Conservation (phyloP, 2,888 invertebrate species). For the Eurois occulta region DNA sequence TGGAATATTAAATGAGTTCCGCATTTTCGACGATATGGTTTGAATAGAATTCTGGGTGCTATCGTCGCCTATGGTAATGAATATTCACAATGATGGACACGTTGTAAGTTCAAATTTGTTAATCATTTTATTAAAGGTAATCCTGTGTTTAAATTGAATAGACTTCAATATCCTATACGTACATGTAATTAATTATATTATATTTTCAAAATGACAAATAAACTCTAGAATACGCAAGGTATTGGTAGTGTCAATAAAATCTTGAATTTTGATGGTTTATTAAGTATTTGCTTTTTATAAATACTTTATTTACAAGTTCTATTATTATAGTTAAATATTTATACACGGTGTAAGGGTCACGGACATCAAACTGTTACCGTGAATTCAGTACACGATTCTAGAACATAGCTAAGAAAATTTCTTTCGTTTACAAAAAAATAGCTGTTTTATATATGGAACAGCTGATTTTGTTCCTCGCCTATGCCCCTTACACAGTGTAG, state of each 20-base stretch:
- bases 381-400: background rate
- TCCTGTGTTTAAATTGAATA: background rate
- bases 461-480: background rate
- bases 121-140: background rate
- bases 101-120: background rate
- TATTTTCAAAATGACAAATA: background rate
- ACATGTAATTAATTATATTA: no score
- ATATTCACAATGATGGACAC: background rate
- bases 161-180: no score
- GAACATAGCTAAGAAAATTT: background rate
- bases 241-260: background rate
- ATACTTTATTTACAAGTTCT: background rate
- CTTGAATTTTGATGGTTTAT: background rate
- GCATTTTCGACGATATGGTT: background rate
- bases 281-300: background rate
- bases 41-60: background rate
- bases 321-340: background rate
- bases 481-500: background rate
- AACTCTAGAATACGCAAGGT: background rate
- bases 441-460: no score
- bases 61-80: background rate
- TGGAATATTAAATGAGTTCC: background rate
- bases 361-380: background rate
- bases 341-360: background rate
- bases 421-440: background rate